Base-by-base conservation (phyloP, 2,888 invertebrate genomes). In the Xestia xanthographa region DNA sequence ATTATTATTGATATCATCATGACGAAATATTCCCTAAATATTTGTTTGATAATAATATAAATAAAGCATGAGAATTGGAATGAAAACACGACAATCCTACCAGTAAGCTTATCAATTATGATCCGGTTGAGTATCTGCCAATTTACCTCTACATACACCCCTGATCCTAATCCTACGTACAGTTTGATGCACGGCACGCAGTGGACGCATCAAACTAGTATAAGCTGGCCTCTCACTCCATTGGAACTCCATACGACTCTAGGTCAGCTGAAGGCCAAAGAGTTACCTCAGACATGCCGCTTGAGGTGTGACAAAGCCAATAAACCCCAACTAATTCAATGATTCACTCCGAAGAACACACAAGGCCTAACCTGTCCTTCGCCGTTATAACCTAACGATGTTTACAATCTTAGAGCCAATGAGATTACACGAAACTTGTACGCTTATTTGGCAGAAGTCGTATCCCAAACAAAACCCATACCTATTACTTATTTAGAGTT, bases 341-440 rank as follows among this genome's bases (percentile, higher is more conserved):
- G 43, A 79, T 83, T 77, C 66, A 66, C 82, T 78, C 38, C 38
- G 20, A 43, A 66, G 58, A 82, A 66, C 65, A 78, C 65, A 65
- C 41, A 60, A 63, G 80, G 74, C 79, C 86, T 71, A 82, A 72
- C 22, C 34, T 72, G 79, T 75, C 65, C 75, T 76, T 83, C 77
- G 72, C 75, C 72, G 84, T 82, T 80, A 83, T 80, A 84, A 83
- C 81, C 80, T 79, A 83, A 86, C 72, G 45, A 43, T 80, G 78
- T 84, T 76, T 71, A 80, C 74, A 66, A 83, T 67, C 29, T 73
- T 73, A 82, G 73, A 20, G 65, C 63, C 72, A 74, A 69, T 75
- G 74, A 80, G 78, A 81, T 80, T 76, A 83, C 72, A 79, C 58
- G 12, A 67, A 75, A 74, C 73, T 63, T 70, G 62, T 71, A 41